These are phyloP conservation scores for Leucophenga montana DNA, from an alignment of 2,888 invertebrate genomes.

Conservation along the genomic window DNA sequence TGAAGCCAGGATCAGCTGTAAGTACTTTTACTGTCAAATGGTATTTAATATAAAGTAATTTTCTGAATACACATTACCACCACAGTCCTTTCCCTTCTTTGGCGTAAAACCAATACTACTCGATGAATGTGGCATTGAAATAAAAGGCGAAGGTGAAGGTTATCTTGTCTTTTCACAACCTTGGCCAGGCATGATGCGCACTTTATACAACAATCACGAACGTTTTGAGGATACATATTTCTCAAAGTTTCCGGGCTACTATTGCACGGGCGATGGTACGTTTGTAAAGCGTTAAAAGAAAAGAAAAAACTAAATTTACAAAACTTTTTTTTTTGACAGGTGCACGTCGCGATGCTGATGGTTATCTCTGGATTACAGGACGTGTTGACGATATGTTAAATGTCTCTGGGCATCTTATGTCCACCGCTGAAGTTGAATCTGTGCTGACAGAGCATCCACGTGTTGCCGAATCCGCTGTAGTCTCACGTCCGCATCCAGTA, in stretches of 20 bases:
- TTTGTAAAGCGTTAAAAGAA: neutral
- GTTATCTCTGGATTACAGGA: slow-evolving; percentile 96
- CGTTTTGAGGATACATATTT: slow-evolving; percentile 95
- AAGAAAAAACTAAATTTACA: neutral
- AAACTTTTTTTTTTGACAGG: slow-evolving; percentile 75
- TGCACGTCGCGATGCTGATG: slow-evolving; percentile 92
- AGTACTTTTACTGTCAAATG: slow-evolving; percentile 64
- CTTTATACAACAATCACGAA: slow-evolving; percentile 91
- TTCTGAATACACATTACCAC: neutral
- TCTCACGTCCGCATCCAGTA: slow-evolving; percentile 92
- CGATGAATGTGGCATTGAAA: slow-evolving; percentile 88
- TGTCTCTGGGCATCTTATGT: slow-evolving; percentile 97
- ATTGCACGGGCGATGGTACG: slow-evolving; percentile 96
- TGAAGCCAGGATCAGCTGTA: slow-evolving; percentile 98
- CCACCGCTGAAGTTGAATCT: slow-evolving; percentile 94
- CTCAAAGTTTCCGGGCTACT: slow-evolving; percentile 95
- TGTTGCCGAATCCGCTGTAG: slow-evolving; percentile 96
- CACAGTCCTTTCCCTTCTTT: slow-evolving; percentile 95
- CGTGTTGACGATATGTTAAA: slow-evolving; percentile 99
- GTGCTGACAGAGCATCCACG: slow-evolving; percentile 84
- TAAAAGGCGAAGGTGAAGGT: slow-evolving; percentile 93
- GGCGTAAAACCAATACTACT: slow-evolving; percentile 92
- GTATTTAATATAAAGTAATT: neutral
- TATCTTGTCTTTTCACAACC: slow-evolving; percentile 94
- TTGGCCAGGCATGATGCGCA: slow-evolving; percentile 99